Evolutionary conservation across 2,797 vertebrate species (phyloP), one percentile per base, ranked within the genome.

Genomic region (Periophthalmus magnuspinnatus): DNA sequence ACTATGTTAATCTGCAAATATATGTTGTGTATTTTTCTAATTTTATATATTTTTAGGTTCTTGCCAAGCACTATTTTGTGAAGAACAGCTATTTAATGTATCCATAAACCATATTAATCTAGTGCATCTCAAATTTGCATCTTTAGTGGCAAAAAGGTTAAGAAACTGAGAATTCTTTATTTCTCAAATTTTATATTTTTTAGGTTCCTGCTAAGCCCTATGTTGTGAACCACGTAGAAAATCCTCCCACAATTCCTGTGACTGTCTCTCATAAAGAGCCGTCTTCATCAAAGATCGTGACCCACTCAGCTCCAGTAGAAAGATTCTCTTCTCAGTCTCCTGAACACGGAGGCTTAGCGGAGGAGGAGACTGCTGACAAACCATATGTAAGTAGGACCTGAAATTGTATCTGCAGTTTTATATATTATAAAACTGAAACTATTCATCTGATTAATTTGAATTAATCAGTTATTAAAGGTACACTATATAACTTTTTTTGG

Each of bases 171-270:
- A 7, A 13, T 56, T 48, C 68, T 0, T 62, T 19, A 58, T 5
- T 5, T 2, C 6, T 22, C 28, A 28, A 28, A 28, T 61, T 14
- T 69, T 33, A 9, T 33, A 9, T 8, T 58, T 70, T 71, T 64
- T 62, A 92, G 91, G 61, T 78, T 13, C 58, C 69, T 54, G 50
- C 52, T 67, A 78, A 73, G 56, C 75, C 86, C 0, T 78, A 82
- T 69, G 86, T 86, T n/a, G 84, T 84, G 55, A 84, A 75, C 68
- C 84, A 88, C 59, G 22, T 41, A 57, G 72, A 84, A 63, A 63
- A 72, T 67, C 64, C 16, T 11, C 54, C 74, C 3, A 47, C 1
- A 5, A 52, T 71, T 0, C 24, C 64, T 16, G 11, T 21, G 34
- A 38, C 24, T 28, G 19, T 52, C 9, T 57, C 48, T 24, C 24